Evolutionary conservation across 2,113 vertebrate genomes (phyloP), one percentile per base, ranked within the genome.

Genomic region (Platichthys stellatus): DNA sequence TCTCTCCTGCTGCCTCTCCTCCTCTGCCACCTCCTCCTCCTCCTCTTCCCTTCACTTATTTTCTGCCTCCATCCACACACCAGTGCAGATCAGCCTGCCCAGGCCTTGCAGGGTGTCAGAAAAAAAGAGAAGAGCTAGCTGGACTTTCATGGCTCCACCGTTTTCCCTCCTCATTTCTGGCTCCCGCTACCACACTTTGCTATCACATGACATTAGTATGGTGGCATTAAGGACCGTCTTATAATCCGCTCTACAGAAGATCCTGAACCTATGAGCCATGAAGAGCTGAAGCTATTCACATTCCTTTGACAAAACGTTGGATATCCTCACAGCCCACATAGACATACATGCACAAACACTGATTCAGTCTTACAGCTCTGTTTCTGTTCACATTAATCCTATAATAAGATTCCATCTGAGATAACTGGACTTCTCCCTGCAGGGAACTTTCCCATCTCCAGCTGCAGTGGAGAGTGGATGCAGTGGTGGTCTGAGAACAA

Each of bases 401-500:
- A 62, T 88, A 85, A 93, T 90, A 81, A 88, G 92, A 84, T 89
- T 89, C 79, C 63, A 76, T 90, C 86, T 51, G 84, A 90, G 87
- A 89, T 89, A 87, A 89, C 82, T 60, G 72, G 73, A 76, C 82
- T 57, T 73, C 72, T 89, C 82, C 85, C 88, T 51, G 63, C 72
- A 72, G 89, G 83, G 78, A 54, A 69, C 76, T 83, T 80, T 80
- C 69, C 70, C 56, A 63, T 86, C 78, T 67, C 76, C 86, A 81
- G 78, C 78, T 72, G 76, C 65, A 73, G 58, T 58, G 69, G 64
- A 67, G 67, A 76, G 60, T 59, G 45, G 65, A 78, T 76, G 75
- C 80, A 72, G 85, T 64, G 45, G 43, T 58, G 63, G 63, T 60
- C 23, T 21, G 81, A 86, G 78, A 80, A 82, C 78, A 88, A 91